A percentile compares a stretch with the other conserved stretches of the same genome.
Evolutionary conservation across 2,797 vertebrate genomes (phyloP).

Genomic region (Acanthurus leucopareius): DNA sequence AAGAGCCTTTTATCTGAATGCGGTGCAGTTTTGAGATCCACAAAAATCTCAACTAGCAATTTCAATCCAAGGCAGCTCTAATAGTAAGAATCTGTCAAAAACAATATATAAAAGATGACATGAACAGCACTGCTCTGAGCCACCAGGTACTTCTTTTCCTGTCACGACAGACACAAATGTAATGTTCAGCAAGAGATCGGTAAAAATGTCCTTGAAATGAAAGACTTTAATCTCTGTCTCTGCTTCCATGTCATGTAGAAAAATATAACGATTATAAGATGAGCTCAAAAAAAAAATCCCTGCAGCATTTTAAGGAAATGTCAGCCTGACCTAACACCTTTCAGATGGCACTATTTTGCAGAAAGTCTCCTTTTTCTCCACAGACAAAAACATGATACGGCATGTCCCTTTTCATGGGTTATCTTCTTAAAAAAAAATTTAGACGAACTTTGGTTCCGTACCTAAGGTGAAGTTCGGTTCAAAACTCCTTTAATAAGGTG

Average conservation of each 20-base stretch:
- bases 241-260: not conserved
- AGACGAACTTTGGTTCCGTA: too few species aligned
- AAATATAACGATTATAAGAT: not conserved
- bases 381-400: too few species aligned
- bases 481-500: too few species aligned
- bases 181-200: too few species aligned
- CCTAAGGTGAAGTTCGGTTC: too few species aligned
- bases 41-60: not conserved
- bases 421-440: too few species aligned
- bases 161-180: not conserved
- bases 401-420: not conserved
- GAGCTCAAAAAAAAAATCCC: not conserved
- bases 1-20: not conserved
- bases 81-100: not conserved
- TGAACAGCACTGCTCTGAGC: not conserved
- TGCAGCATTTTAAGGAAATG: not conserved
- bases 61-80: too few species aligned
- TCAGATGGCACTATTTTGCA: not conserved
- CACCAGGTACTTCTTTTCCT: not conserved
- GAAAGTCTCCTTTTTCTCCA: not conserved
- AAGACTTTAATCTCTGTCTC: not conserved
- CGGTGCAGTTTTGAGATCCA: not conserved
- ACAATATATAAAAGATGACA: not conserved
- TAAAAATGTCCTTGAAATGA: not conserved
- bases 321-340: not conserved